Percentiles rank a stretch among this genome's conserved stretches.
Conservation (phyloP, 2,797 vertebrate genomes). For the Gephyroberyx darwinii region DNA sequence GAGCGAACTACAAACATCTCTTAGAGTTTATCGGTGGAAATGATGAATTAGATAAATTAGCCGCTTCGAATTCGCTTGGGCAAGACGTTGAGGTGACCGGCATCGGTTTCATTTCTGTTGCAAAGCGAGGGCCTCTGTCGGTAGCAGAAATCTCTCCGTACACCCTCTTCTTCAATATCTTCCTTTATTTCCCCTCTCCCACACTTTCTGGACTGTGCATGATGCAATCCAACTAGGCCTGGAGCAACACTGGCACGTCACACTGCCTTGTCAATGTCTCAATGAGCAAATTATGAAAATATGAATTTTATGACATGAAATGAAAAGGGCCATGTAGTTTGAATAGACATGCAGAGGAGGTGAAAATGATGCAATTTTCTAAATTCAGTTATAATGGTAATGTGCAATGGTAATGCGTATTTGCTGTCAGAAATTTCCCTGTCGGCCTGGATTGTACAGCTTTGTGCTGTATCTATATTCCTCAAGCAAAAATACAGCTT, state of each 20-base stretch:
- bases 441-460: constrained; percentile 80
- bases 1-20: constrained; percentile 49
- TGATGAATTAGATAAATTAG: constrained; percentile 54
- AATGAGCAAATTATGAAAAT: constrained; percentile 83
- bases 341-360: constrained; percentile 85
- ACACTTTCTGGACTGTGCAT: constrained; percentile 79
- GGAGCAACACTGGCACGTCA: constrained; percentile 81
- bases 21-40: constrained; percentile 37
- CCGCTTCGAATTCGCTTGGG: constrained; percentile 30
- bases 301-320: constrained; percentile 83
- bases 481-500: constrained; percentile 81
- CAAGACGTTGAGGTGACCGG: constrained; percentile 67
- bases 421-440: constrained; percentile 81
- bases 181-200: constrained; percentile 69
- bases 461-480: constrained; percentile 82
- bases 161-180: constrained; percentile 70
- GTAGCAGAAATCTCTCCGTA: constrained; percentile 69
- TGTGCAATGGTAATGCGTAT: constrained; percentile 80
- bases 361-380: constrained; percentile 87
- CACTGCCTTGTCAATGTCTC: constrained; percentile 81
- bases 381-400: constrained; percentile 85
- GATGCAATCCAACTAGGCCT: constrained; percentile 84
- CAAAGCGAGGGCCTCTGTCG: constrained; percentile 66
- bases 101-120: constrained; percentile 53
- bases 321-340: constrained; percentile 81